phyloP scores from a whole-genome alignment of 2,888 invertebrate genomes.

The Cylloceria caligata region DNA sequence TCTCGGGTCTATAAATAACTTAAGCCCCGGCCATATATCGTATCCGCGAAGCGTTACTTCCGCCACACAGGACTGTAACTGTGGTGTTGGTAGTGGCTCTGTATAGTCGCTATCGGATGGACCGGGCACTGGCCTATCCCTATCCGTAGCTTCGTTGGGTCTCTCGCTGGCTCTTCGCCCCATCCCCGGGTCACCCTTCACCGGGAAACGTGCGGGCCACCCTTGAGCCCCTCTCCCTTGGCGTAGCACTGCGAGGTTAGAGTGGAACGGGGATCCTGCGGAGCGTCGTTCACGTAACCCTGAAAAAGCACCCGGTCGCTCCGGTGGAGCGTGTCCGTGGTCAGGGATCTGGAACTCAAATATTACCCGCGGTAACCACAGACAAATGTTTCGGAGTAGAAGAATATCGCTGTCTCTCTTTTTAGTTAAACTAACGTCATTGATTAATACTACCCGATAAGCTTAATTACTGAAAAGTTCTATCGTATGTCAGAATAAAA shows the following conservation, averaged over 20 bases:
- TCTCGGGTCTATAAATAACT: slow-evolving; percentile 75
- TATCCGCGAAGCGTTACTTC: slow-evolving; percentile 72
- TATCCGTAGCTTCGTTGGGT: slow-evolving; percentile 33
- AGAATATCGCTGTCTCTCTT: not conserved
- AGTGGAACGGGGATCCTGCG: slow-evolving; percentile 13
- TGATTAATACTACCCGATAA: not conserved
- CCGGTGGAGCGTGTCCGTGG: slow-evolving; percentile 47
- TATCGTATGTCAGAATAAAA: too few species aligned
- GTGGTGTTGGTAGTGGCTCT: slow-evolving; percentile 12
- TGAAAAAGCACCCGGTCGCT: slow-evolving; percentile 56
- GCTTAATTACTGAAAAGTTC: not conserved
- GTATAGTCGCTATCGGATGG: slow-evolving; percentile 29
- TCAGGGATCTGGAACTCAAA: slow-evolving; percentile 53
- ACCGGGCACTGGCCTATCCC: slow-evolving; percentile 42
- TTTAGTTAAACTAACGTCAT: not conserved
- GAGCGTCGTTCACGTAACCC: slow-evolving; percentile 48
- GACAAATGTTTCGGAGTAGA: not conserved
- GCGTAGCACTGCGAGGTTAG: slow-evolving; percentile 1
- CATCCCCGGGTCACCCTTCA: slow-evolving; percentile 14
- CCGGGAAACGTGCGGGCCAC: slow-evolving; percentile 1
- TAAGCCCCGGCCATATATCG: slow-evolving; percentile 73
- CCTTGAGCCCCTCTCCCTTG: slow-evolving; percentile 10
- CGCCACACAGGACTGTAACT: slow-evolving; percentile 45
- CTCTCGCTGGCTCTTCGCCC: slow-evolving; percentile 22
- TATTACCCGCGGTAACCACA: slow-evolving; percentile 5